phyloP scores from a whole-genome alignment of 2,113 vertebrate genomes.

The Microtus richardsoni region DNA sequence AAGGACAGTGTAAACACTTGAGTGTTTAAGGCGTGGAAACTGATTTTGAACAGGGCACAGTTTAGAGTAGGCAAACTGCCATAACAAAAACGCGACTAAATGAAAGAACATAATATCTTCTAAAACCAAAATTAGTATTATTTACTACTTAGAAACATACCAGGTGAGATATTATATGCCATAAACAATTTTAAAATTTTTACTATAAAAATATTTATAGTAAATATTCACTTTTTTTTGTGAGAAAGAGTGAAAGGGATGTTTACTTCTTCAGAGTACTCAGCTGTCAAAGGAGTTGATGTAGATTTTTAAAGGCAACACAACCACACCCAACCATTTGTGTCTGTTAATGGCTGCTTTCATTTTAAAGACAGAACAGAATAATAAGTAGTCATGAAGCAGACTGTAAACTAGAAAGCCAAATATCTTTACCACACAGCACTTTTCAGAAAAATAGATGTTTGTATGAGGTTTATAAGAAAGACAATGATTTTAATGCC shows the following conservation, averaged over 20 bases:
- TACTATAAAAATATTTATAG: not conserved
- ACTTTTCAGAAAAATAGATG: not conserved
- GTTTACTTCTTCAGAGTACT: not conserved
- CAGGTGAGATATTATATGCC: not conserved
- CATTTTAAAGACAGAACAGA: not conserved
- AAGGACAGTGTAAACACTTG: not conserved
- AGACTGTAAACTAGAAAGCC: not conserved
- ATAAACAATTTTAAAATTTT: not conserved
- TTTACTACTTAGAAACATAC: not conserved
- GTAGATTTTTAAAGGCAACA: not conserved
- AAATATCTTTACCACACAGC: not conserved
- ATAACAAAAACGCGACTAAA: not conserved
- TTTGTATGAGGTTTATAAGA: constrained; percentile 4
- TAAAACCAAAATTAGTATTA: not conserved
- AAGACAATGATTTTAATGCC: not conserved
- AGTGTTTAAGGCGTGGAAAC: not conserved
- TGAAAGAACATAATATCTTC: not conserved
- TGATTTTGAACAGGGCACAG: not conserved
- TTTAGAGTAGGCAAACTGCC: not conserved
- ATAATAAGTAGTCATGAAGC: not conserved
- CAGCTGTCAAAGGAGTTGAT: not conserved
- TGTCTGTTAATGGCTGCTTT: not conserved
- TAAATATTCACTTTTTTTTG: no score
- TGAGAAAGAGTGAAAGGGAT: not conserved
- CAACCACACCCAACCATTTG: not conserved